Conservation (phyloP, 2,113 vertebrate genomes). For the Brachypteracias leptosomus region DNA sequence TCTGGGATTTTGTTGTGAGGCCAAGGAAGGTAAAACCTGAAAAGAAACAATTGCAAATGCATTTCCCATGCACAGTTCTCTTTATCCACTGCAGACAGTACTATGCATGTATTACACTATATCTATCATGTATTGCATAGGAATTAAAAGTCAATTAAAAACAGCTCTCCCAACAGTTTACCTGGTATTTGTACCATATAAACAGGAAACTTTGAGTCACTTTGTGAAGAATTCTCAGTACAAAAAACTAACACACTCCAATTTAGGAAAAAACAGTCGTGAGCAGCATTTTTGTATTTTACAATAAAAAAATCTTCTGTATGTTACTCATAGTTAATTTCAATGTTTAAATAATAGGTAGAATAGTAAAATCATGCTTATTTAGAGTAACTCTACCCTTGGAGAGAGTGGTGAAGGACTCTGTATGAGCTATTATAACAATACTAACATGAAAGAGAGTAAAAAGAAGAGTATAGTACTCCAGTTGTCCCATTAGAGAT, state of each 20-base stretch:
- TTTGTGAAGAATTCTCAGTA: not conserved
- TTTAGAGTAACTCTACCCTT: not conserved
- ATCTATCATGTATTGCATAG: not conserved
- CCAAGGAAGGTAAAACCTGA: not conserved
- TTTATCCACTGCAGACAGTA: not conserved
- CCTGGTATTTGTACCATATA: not conserved
- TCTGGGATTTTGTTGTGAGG: not conserved
- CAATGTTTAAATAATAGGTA: not conserved
- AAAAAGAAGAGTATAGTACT: not conserved
- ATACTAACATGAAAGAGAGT: not conserved
- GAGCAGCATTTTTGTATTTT: not conserved
- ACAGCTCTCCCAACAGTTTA: not conserved
- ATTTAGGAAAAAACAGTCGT: not conserved
- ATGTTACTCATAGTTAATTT: not conserved
- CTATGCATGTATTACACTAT: not conserved
- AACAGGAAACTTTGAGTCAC: not conserved
- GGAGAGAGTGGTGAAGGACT: not conserved
- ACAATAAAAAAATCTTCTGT: not conserved
- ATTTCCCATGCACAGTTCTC: not conserved
- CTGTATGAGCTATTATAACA: not conserved
- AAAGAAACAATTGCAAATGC: fast-evolving
- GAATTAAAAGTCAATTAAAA: not conserved
- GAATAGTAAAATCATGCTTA: not conserved
- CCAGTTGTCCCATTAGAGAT: not conserved
- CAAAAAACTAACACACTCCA: not conserved